These are phyloP conservation scores for Intellagama lesueurii DNA, from an alignment of 2,797 vertebrate genomes.

Conservation along the genomic window DNA sequence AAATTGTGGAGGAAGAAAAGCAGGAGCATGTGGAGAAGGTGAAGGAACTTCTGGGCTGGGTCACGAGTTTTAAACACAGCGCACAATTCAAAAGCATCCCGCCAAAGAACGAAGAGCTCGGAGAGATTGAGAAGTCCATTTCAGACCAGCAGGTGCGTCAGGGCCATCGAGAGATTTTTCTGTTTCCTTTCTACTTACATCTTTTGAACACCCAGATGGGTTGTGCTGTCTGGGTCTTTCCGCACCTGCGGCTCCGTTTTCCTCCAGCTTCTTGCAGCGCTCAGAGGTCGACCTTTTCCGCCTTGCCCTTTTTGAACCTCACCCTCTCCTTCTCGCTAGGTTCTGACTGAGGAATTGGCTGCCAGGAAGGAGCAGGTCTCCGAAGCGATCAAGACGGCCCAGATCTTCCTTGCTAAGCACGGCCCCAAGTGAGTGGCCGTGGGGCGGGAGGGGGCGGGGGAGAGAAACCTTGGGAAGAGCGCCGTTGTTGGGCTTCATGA, in stretches of 20 bases:
- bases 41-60: slow-evolving; percentile 92
- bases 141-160: slow-evolving; percentile 90
- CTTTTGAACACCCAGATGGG: too few species aligned
- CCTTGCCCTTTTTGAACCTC: background rate
- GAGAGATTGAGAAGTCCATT: slow-evolving; percentile 87
- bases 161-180: too few species aligned
- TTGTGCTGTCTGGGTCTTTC: background rate
- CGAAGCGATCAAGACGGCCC: slow-evolving; percentile 91
- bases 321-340: slow-evolving; percentile 72
- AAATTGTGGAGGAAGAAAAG: slow-evolving; percentile 97
- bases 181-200: too few species aligned
- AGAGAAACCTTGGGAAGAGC: background rate
- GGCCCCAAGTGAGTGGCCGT: slow-evolving; percentile 90
- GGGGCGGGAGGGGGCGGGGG: background rate
- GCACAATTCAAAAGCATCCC: slow-evolving; percentile 67
- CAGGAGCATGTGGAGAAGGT: slow-evolving; percentile 92
- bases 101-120: slow-evolving; percentile 69
- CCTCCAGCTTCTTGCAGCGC: background rate
- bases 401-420: slow-evolving; percentile 95
- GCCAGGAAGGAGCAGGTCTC: slow-evolving; percentile 91
- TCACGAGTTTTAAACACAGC: slow-evolving; percentile 84
- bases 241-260: too few species aligned
- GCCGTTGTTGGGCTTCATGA: background rate
- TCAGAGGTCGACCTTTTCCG: background rate
- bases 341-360: slow-evolving; percentile 88